Conservation (phyloP, 2,797 vertebrate genomes). For the Pseudomugil gertrudae region DNA sequence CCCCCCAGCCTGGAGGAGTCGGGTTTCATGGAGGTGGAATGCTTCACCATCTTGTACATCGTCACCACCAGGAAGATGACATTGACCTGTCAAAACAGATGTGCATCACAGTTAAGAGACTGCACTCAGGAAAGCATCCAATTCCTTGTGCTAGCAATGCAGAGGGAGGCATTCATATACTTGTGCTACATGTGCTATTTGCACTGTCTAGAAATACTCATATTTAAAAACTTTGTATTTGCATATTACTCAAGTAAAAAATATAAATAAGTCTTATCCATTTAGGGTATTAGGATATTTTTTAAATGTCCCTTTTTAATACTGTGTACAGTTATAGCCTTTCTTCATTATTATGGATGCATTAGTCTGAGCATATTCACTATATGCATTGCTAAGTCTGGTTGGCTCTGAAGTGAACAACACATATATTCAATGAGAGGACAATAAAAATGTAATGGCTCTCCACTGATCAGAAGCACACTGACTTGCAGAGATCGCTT, state of each 20-base stretch:
- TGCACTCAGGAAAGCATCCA: conserved; percentile 65
- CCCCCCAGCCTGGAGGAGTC: conserved; percentile 98
- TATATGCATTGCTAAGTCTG: conserved; percentile 29
- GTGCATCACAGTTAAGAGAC: conserved; percentile 66
- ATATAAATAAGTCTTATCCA: too few species aligned
- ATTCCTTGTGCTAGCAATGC: conserved; percentile 46
- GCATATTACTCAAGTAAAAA: neutral
- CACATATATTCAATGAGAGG: conserved; percentile 41
- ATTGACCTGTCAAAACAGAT: conserved; percentile 94
- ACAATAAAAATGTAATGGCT: conserved; percentile 56
- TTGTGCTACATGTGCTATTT: neutral
- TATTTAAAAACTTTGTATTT: neutral
- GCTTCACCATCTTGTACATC: conserved; percentile 99
- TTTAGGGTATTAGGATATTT: too few species aligned
- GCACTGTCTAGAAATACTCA: neutral
- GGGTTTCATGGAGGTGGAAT: conserved; percentile 98
- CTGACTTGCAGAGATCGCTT: conserved; percentile 41
- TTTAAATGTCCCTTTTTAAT: too few species aligned
- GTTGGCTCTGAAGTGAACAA: conserved; percentile 28
- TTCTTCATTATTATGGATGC: neutral
- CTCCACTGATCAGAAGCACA: conserved; percentile 47
- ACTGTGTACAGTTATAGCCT: neutral
- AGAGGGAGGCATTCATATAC: conserved; percentile 6
- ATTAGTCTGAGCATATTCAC: conserved; percentile 9
- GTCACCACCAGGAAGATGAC: conserved; percentile 97